Evolutionary conservation across 2,797 vertebrate genomes (phyloP), one percentile per base, ranked within the genome.

Genomic region (Lagodon rhomboides): DNA sequence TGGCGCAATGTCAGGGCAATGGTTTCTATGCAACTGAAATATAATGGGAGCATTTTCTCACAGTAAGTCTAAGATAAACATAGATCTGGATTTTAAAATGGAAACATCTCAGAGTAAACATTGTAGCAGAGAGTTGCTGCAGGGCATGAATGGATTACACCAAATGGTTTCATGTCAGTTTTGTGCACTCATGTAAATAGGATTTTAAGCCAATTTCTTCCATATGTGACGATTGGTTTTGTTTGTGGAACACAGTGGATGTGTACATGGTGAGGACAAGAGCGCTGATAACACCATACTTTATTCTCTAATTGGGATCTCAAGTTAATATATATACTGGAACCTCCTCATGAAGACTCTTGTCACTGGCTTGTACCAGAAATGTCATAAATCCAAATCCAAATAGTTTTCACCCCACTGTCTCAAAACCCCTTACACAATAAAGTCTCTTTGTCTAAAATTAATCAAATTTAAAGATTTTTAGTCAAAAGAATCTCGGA

Each of bases 131-230:
- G 65, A 70, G 50, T 1, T 30, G 67, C 82, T 73, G 72, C 16
- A 59, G 61, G 82, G 77, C 49, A 65, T 11, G 20, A 65, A 68
- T 64, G 34, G 77, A 73, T 84, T 54, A 66, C 47, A 74, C n/a
- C 44, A 54, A 75, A 70, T 41, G 23, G 51, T 71, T 82, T 81
- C 47, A 47, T 68, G 69, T 71, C 54, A 53, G 10, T 67, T 74
- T 68, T 74, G 54, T 73, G 43, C n/a, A 44, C 74, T 79, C 16
- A 49, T 64, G 68, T 60, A 73, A 80, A 81, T 62, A 20, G 55
- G 56, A 70, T 82, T 83, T 86, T 46, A 70, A 72, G 58, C 47
- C 68, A 66, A 59, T 23, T 38, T 75, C 56, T 34, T 34, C 30
- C 55, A 25, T 65, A 47, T 61, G 75, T 65, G 54, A 60, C 11